These are phyloP conservation scores for Drosophila rhopaloa DNA, from an alignment of 1,140 invertebrate species.

Conservation along the genomic window DNA sequence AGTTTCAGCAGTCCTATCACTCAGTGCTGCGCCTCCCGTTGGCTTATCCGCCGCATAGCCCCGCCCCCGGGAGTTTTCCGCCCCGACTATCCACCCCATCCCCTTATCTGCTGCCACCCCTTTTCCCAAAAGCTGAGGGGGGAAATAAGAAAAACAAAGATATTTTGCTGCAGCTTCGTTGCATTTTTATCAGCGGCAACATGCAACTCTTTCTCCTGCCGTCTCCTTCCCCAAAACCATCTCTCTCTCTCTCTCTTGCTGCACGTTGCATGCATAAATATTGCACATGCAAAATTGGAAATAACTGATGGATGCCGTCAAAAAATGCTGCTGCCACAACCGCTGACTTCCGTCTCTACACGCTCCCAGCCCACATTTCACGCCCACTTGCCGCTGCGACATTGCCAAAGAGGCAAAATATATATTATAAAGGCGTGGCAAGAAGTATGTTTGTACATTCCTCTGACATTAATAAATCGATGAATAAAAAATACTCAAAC, in stretches of 20 bases:
- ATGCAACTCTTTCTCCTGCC: conserved; percentile 19
- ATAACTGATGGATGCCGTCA: conserved; percentile 80
- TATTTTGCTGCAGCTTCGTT: conserved; percentile 29
- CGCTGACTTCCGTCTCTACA: conserved; percentile 31
- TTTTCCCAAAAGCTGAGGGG: neutral
- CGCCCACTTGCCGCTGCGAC: conserved; percentile 42
- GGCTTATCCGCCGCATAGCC: conserved; percentile 38
- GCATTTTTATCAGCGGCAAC: conserved; percentile 56
- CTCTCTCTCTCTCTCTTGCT: neutral
- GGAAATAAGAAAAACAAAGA: conserved; percentile 41
- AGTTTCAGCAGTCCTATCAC: conserved; percentile 68
- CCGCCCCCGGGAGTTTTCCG: neutral
- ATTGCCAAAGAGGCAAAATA: conserved; percentile 37
- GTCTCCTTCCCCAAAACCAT: neutral
- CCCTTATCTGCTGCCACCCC: neutral
- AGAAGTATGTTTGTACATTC: conserved; percentile 53
- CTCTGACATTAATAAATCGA: conserved; percentile 79
- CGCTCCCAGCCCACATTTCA: conserved; percentile 8
- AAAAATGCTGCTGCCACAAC: conserved; percentile 65
- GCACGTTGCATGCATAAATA: conserved; percentile 67
- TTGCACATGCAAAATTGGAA: conserved; percentile 76
- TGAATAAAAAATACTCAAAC: conserved; percentile 48
- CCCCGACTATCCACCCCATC: neutral
- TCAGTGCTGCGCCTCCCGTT: conserved; percentile 58
- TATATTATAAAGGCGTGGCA: conserved; percentile 48